Base-by-base conservation (phyloP, 2,113 vertebrate species). In the Climacteris rufus region DNA sequence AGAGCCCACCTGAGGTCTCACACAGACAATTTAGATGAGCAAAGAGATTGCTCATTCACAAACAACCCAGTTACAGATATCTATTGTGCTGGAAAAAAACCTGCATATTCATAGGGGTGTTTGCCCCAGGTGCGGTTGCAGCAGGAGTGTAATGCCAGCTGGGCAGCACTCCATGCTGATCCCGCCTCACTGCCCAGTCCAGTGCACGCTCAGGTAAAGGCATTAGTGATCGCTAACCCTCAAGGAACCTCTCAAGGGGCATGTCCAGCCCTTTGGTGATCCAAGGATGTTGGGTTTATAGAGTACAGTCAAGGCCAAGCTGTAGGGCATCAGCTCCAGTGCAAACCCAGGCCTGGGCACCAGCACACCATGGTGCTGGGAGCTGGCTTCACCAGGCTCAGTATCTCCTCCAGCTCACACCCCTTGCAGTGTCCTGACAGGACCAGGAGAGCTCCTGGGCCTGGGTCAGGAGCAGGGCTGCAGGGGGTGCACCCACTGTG, bases 291-390 rank as follows among this genome's bases (percentile, higher is more conserved):
- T 7, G 23, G 31, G 18, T 5, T 54, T 44, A 50, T 0, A 1
- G 18, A 50, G 31, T 0, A 0, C 21, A n/a, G 24, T 6, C 7
- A 25, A 27, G 28, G 44, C 35, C 57, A 24, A 52, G 11, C 5
- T 22, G 20, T 40, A 85, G 11, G 7, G 6, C 44, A n/a, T 9
- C 8, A 8, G n/a, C 6, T 28, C 37, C 40, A 45, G 37, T 35
- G 30, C 60, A 52, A 13, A 4, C 8, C 33, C 40, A 8, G 33
- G 19, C 10, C 24, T 5, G n/a, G 39, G 13, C 10, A 19, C 3
- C 1, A 2, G 37, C 6, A 13, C 2, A 1, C 3, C 0, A 0
- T 7, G 6, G 47, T 5, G 1, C 19, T 19, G 13, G 18, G 27
- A 39, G 14, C 8, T 15, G 17, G 10, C 17, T 33, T 24, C 45